Evolutionary conservation across 2,888 invertebrate genomes (phyloP).

Genomic region (Ennomos quercinarius): DNA sequence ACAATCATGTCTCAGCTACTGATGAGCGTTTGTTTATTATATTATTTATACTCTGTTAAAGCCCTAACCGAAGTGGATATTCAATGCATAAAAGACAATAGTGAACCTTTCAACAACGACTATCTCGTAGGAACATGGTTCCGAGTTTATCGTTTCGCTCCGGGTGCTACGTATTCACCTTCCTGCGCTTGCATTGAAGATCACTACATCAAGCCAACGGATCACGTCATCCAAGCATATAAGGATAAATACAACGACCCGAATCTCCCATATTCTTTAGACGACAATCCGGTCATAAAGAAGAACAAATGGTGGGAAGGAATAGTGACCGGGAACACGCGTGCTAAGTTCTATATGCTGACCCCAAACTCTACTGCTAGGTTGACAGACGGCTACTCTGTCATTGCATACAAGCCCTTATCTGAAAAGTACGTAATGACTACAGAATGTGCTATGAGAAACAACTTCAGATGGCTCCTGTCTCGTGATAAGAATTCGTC

Average conservation of each 20-base stretch:
- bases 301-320: not conserved
- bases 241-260: conserved; percentile 7
- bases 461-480: conserved; percentile 14
- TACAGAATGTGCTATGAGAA: conserved; percentile 11
- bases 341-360: conserved; percentile 1
- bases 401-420: conserved; percentile 1
- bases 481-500: conserved; percentile 21
- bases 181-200: not conserved
- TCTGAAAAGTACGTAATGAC: conserved; percentile 18
- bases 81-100: not conserved
- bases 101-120: not conserved
- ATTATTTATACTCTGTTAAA: too few relatives aligned
- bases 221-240: not conserved
- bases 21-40: too few relatives aligned
- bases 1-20: too few relatives aligned
- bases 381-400: not conserved
- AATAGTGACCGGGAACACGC: not conserved
- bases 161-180: not conserved
- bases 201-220: not conserved
- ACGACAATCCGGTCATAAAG: not conserved
- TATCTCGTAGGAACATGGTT: conserved; percentile 1
- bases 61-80: too few relatives aligned
- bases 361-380: not conserved
- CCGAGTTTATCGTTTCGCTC: not conserved
- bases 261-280: conserved; percentile 1